These are phyloP conservation scores for Incurvaria masculella DNA, from an alignment of 2,888 invertebrate genomes.

Conservation along the genomic window DNA sequence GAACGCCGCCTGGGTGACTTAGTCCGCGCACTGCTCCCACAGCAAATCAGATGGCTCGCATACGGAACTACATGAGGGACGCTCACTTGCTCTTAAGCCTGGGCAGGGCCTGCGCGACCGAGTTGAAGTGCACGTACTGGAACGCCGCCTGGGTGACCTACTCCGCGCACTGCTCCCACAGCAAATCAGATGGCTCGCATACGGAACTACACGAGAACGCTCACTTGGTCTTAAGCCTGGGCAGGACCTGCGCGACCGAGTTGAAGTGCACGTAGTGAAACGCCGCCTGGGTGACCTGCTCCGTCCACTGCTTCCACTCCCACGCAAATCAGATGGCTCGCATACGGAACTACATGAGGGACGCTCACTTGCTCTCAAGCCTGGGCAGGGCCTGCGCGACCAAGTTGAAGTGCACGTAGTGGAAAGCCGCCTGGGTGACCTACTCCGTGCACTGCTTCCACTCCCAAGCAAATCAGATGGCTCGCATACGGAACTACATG, in stretches of 20 bases:
- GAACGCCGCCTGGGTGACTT: slow-evolving; percentile 80
- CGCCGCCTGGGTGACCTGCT: slow-evolving; percentile 78
- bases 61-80: no score
- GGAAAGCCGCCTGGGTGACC: slow-evolving; percentile 80
- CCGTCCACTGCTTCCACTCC: slow-evolving; percentile 72
- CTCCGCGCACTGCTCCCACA: slow-evolving; percentile 67
- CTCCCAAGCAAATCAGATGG: no score
- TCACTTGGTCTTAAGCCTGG: slow-evolving; percentile 67
- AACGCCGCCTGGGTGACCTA: slow-evolving; percentile 82
- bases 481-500: no score
- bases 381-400: slow-evolving; percentile 71
- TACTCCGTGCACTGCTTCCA: slow-evolving; percentile 71
- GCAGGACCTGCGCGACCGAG: slow-evolving; percentile 68
- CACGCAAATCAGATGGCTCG: no score
- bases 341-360: no score
- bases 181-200: no score
- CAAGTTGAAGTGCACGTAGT: slow-evolving; percentile 83
- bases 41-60: no score
- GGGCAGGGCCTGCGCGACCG: slow-evolving; percentile 67
- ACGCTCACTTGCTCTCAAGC: slow-evolving; percentile 61
- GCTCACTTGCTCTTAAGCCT: slow-evolving; percentile 71
- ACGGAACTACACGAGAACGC: no score
- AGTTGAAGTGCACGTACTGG: slow-evolving; percentile 84
- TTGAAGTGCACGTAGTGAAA: slow-evolving; percentile 89
- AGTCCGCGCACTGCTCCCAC: slow-evolving; percentile 68